Evolutionary conservation across 2,113 vertebrate genomes (phyloP), one percentile per base, ranked within the genome.

Genomic region (Oncorhynchus mykiss): DNA sequence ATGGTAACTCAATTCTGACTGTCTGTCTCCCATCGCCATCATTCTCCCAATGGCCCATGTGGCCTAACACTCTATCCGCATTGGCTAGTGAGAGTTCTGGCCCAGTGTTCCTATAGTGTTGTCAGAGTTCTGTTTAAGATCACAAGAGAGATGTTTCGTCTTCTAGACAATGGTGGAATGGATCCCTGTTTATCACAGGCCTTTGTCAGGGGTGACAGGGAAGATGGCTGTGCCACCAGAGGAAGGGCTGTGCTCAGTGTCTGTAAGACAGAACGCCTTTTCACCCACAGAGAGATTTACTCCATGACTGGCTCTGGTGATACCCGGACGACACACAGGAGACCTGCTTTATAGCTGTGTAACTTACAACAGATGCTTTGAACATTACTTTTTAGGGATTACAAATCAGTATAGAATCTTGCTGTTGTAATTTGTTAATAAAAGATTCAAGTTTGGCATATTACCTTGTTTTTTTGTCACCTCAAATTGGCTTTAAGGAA

Each of bases 211-310:
- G 73, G 67, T 34, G 71, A 27, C 66, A 24, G 69, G 66, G 51
- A 72, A 77, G 45, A 76, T 74, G 60, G 2, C 69, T n/a, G 71
- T 70, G 68, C 76, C 54, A 65, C 65, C 60, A 31, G 5, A 64
- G 65, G 67, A 84, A 68, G 70, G 72, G 60, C 18, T 71, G 31
- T 69, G 27, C 11, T 27, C 11, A 29, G 27, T 69, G 66, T 70
- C 57, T 67, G 70, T 65, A 51, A 71, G 66, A 54, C 48, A 24
- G 25, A 39, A 2, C 39, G 18, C 64, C 64, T 67, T 51, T 78
- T 80, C 74, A 77, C 48, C 45, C 29, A 1, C 73, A n/a, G 20
- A 14, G 48, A 57, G 68, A 82, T 84, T 78, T 74, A 66, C 31
- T 72, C 48, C 80, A 73, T 59, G 29, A 66, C 59, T 74, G 48